A percentile compares a stretch with the other conserved stretches of the same genome.
Evolutionary conservation across 2,113 vertebrate genomes (phyloP).

Genomic region (Polypterus bichir): DNA sequence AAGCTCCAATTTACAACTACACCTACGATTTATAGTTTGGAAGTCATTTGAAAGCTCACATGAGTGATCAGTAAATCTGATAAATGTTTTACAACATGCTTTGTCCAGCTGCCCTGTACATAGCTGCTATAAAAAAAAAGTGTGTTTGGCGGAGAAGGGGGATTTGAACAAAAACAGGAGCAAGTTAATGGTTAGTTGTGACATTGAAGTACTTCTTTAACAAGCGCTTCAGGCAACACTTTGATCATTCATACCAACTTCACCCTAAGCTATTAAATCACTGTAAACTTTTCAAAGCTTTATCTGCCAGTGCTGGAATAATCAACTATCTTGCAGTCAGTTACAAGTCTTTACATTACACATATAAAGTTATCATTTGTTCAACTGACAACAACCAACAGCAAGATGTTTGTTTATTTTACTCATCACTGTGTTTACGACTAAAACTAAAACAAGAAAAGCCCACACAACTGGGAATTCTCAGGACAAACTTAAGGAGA

Average conservation of each 20-base stretch:
- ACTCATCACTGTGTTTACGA: slow-evolving; percentile 15
- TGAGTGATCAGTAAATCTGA: slow-evolving; percentile 1
- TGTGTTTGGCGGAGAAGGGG: neutral
- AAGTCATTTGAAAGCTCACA: neutral
- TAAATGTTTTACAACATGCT: neutral
- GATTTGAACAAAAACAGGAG: slow-evolving; percentile 1
- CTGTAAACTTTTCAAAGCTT: slow-evolving; percentile 14
- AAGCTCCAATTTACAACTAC: neutral
- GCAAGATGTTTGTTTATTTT: slow-evolving; percentile 17
- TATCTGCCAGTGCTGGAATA: neutral
- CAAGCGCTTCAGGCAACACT: slow-evolving; percentile 8
- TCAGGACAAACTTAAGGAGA: slow-evolving; percentile 23
- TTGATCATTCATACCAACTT: slow-evolving; percentile 19
- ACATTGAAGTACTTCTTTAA: slow-evolving; percentile 17
- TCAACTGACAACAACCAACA: slow-evolving; percentile 3
- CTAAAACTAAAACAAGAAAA: slow-evolving; percentile 22
- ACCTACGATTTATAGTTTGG: neutral
- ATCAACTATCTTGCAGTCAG: neutral
- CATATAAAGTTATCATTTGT: neutral
- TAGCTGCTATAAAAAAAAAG: neutral
- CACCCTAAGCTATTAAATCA: slow-evolving; percentile 18
- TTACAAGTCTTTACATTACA: neutral
- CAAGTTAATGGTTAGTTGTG: slow-evolving; percentile 6
- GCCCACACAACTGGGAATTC: slow-evolving; percentile 26
- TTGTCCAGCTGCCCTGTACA: slow-evolving; percentile 1